A percentile compares a stretch with the other conserved stretches of the same genome.
phyloP scores from a whole-genome alignment of 1,140 invertebrate genomes.

The Magallana ariakensis region DNA sequence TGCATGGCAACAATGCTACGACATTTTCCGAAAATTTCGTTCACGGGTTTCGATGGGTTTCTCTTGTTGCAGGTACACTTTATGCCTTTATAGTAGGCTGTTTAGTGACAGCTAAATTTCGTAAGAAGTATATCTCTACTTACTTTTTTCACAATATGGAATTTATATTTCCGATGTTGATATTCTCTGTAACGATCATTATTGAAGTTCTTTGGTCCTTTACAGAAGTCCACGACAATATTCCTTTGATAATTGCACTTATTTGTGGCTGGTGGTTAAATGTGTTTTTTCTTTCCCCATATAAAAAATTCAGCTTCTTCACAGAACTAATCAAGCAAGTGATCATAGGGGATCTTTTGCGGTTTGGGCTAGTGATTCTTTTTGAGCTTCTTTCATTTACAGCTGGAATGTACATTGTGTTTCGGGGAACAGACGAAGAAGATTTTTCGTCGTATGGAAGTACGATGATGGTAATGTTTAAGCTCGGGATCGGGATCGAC shows the following conservation, averaged over 20 bases:
- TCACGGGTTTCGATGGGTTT: slow-evolving; percentile 13
- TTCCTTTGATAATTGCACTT: slow-evolving; percentile 55
- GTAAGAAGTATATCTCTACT: slow-evolving; percentile 13
- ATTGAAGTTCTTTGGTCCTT: slow-evolving; percentile 51
- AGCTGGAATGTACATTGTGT: slow-evolving; percentile 65
- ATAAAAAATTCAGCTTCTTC: slow-evolving; percentile 62
- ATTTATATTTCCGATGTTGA: slow-evolving; percentile 60
- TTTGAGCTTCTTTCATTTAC: slow-evolving; percentile 67
- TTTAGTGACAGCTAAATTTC: slow-evolving; percentile 46
- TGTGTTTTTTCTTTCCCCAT: slow-evolving; percentile 61
- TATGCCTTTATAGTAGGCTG: slow-evolving; percentile 46
- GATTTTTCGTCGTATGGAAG: slow-evolving; percentile 56
- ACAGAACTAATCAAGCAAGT: slow-evolving; percentile 64
- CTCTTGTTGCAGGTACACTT: slow-evolving; percentile 38
- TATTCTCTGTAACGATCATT: slow-evolving; percentile 60
- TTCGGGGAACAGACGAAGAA: slow-evolving; percentile 28
- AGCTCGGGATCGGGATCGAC: slow-evolving; percentile 67
- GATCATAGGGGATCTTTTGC: slow-evolving; percentile 59
- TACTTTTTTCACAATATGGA: slow-evolving; percentile 60
- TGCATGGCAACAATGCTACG: neutral
- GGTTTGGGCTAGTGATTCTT: slow-evolving; percentile 60
- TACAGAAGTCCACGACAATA: slow-evolving; percentile 20
- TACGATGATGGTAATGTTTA: slow-evolving; percentile 66
- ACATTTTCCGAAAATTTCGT: slow-evolving; percentile 38
- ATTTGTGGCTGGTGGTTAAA: slow-evolving; percentile 64